Conservation (phyloP, 2,113 vertebrate species). For the Upupa epops region DNA sequence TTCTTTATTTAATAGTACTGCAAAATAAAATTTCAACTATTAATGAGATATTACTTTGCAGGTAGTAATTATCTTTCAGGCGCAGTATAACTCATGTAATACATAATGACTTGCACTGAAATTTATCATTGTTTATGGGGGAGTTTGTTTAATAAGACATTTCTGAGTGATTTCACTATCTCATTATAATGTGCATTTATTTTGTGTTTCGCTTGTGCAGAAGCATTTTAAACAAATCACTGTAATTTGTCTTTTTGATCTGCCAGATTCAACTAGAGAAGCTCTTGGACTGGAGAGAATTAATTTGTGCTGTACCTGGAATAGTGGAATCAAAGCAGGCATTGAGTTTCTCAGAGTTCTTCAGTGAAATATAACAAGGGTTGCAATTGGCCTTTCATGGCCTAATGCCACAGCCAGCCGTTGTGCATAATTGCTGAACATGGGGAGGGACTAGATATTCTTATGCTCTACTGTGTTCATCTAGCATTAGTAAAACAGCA, state of each 20-base stretch:
- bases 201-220: neutral
- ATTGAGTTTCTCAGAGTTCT: neutral
- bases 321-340: neutral
- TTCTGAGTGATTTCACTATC: neutral
- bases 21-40: neutral
- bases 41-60: neutral
- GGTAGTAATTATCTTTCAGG: neutral
- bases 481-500: neutral
- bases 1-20: neutral
- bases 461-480: neutral
- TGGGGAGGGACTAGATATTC: neutral
- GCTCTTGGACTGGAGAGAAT: neutral
- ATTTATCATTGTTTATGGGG: neutral
- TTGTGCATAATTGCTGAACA: fast-evolving
- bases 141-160: neutral
- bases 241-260: neutral
- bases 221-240: neutral
- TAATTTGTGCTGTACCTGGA: neutral
- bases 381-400: neutral
- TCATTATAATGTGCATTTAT: neutral
- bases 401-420: neutral
- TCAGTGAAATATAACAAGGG: neutral
- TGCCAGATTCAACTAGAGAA: neutral
- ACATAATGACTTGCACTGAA: neutral
- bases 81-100: neutral